phyloP scores from a whole-genome alignment of 2,113 vertebrate species.

The Sakesphorus luctuosus region DNA sequence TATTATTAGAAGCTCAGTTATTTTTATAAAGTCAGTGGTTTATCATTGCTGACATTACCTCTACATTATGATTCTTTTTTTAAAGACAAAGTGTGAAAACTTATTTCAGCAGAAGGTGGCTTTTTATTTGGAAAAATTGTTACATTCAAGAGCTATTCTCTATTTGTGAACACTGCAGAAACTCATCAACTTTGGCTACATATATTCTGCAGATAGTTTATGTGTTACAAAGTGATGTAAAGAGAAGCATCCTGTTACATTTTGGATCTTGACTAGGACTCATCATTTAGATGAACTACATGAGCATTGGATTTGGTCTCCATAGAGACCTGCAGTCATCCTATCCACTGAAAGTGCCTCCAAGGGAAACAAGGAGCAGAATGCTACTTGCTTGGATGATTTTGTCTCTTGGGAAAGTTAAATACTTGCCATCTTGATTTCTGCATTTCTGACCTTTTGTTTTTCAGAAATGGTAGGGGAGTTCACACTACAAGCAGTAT shows the following conservation, averaged over 20 bases:
- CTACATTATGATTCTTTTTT: slow-evolving; percentile 20
- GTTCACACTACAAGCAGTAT: neutral
- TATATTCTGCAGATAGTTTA: neutral
- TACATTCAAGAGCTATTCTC: slow-evolving; percentile 29
- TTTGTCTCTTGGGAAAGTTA: neutral
- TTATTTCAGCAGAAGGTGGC: slow-evolving; percentile 35
- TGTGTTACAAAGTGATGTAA: neutral
- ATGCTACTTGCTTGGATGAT: neutral
- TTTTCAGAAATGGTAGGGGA: neutral
- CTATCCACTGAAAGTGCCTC: neutral
- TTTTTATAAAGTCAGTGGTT: slow-evolving; percentile 1
- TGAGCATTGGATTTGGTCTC: neutral
- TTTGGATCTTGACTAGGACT: neutral
- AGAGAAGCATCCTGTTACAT: neutral
- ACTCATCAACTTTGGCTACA: neutral
- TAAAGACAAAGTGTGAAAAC: neutral
- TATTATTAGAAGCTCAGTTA: slow-evolving; percentile 18
- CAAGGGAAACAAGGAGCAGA: neutral
- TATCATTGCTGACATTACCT: slow-evolving; percentile 32
- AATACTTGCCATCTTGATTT: neutral
- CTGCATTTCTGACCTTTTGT: neutral
- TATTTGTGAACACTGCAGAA: neutral
- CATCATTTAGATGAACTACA: neutral
- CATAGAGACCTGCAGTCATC: neutral
- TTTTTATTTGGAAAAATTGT: slow-evolving; percentile 37